Conservation (phyloP, 1,140 invertebrate genomes). For the Chironomus tepperi region DNA sequence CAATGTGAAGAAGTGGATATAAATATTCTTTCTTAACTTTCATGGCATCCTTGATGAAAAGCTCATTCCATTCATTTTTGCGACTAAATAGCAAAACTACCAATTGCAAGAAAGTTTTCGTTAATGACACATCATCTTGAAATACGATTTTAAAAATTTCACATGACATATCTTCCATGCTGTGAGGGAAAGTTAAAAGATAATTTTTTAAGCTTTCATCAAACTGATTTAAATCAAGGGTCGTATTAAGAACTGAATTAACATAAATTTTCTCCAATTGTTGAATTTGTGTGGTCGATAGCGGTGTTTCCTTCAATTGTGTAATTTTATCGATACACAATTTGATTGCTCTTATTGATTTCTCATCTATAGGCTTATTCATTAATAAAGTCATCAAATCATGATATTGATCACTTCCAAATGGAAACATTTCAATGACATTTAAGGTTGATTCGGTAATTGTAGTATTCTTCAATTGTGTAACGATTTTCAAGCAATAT, state of each 20-base stretch:
- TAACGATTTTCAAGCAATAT: not conserved
- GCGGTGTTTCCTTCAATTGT: not conserved
- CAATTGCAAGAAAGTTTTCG: slow-evolving; percentile 45
- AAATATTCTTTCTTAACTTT: slow-evolving; percentile 46
- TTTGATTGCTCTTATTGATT: slow-evolving; percentile 26
- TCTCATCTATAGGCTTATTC: slow-evolving; percentile 27
- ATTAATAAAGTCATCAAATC: not conserved
- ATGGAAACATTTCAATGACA: not conserved
- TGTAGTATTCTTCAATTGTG: not conserved
- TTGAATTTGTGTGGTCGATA: slow-evolving; percentile 26
- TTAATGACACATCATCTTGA: slow-evolving; percentile 40
- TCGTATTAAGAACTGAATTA: slow-evolving; percentile 28
- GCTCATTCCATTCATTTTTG: slow-evolving; percentile 40
- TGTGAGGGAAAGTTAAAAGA: slow-evolving; percentile 49
- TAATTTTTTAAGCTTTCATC: slow-evolving; percentile 46
- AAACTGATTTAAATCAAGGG: slow-evolving; percentile 40
- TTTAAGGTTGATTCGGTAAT: not conserved
- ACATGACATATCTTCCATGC: slow-evolving; percentile 40
- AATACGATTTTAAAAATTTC: slow-evolving; percentile 42
- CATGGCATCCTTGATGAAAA: slow-evolving; percentile 36
- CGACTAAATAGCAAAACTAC: slow-evolving; percentile 43
- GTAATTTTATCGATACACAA: not conserved
- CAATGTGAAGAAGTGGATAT: slow-evolving; percentile 45
- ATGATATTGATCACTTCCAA: not conserved
- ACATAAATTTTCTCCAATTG: slow-evolving; percentile 29